A percentile compares a stretch with the other conserved stretches of the same genome.
These are phyloP conservation scores for Lates calcarifer DNA, from an alignment of 2,113 vertebrate genomes.

Conservation along the genomic window DNA sequence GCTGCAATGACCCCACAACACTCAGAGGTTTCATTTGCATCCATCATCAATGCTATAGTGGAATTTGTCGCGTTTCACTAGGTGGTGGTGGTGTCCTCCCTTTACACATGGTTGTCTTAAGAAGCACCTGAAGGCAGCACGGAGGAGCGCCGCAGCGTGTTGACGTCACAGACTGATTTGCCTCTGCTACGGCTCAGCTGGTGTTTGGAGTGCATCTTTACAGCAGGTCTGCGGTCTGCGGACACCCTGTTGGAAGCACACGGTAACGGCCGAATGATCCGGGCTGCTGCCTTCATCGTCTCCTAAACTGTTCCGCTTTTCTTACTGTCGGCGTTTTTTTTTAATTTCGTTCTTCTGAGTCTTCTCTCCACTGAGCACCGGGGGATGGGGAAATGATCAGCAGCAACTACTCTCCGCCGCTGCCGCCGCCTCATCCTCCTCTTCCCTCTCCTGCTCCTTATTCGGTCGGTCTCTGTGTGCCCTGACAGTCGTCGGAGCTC, in stretches of 20 bases:
- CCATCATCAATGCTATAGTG: too few species aligned
- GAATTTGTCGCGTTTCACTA: too few species aligned
- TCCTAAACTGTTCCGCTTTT: rapidly evolving
- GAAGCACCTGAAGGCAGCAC: constrained; percentile 25
- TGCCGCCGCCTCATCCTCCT: not conserved
- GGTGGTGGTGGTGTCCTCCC: not conserved
- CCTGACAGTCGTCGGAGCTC: constrained; percentile 57
- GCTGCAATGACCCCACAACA: too few species aligned
- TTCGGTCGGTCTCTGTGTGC: constrained; percentile 36
- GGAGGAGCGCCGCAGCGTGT: constrained; percentile 35
- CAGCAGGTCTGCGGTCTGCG: not conserved
- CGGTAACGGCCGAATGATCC: not conserved
- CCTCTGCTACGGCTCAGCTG: constrained; percentile 14
- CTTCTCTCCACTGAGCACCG: constrained; percentile 27
- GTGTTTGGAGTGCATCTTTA: not conserved
- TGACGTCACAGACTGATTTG: constrained; percentile 66
- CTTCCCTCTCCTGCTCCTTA: constrained; percentile 10
- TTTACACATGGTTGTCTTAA: not conserved
- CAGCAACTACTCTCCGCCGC: constrained; percentile 28
- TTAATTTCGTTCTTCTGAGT: rapidly evolving
- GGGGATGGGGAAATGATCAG: constrained; percentile 77
- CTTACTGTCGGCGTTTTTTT: rapidly evolving
- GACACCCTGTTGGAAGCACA: too few species aligned
- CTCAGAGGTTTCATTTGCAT: not conserved
- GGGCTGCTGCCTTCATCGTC: not conserved